Conservation (phyloP, 2,113 vertebrate species). For the Calonectris borealis region DNA sequence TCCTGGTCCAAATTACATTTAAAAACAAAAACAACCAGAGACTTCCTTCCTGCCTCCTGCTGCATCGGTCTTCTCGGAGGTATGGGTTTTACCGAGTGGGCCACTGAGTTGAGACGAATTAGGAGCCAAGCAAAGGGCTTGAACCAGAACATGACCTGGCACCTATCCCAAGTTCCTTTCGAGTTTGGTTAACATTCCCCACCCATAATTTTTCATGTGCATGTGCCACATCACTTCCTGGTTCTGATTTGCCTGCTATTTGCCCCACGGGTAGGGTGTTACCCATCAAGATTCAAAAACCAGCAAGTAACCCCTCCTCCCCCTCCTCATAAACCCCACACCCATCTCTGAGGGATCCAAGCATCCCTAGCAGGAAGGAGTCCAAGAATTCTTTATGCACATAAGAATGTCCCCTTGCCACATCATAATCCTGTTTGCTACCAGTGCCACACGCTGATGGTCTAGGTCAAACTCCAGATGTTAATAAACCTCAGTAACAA, state of each 20-base stretch:
- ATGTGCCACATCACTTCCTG: slow-evolving; percentile 65
- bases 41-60: neutral
- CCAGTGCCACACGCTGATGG: slow-evolving; percentile 63
- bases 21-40: neutral
- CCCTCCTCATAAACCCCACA: slow-evolving; percentile 65
- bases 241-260: slow-evolving; percentile 65
- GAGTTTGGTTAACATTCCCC: slow-evolving; percentile 56
- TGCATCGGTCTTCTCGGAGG: neutral
- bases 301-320: slow-evolving; percentile 60
- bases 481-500: slow-evolving; percentile 44
- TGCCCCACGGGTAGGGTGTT: slow-evolving; percentile 69
- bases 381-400: slow-evolving; percentile 68
- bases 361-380: slow-evolving; percentile 56
- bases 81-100: neutral
- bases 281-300: slow-evolving; percentile 37
- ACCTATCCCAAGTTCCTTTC: slow-evolving; percentile 51
- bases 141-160: slow-evolving; percentile 39
- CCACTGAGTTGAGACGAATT: neutral
- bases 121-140: slow-evolving; percentile 35
- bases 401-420: slow-evolving; percentile 67
- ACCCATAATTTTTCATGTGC: slow-evolving; percentile 61
- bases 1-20: neutral
- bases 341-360: slow-evolving; percentile 70
- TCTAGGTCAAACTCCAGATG: slow-evolving; percentile 66
- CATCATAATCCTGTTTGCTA: slow-evolving; percentile 62